Percentiles rank a stretch among this genome's conserved stretches.
These are phyloP conservation scores for Parnassius mnemosyne DNA, from an alignment of 2,888 invertebrate genomes.

Conservation along the genomic window DNA sequence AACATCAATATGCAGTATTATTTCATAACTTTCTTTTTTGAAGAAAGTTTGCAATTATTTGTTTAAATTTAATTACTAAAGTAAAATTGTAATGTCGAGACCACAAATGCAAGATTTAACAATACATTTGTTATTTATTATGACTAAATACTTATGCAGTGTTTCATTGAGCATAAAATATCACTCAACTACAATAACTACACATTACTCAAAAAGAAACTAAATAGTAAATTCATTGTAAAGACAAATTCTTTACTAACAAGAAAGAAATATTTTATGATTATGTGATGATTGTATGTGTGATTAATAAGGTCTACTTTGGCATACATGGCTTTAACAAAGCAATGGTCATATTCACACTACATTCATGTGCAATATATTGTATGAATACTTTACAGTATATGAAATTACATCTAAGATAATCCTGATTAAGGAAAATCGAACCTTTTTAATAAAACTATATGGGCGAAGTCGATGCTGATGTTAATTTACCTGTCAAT, in stretches of 20 bases:
- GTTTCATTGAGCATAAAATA: slow-evolving; percentile 21
- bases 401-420: too few species aligned
- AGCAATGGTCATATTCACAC: slow-evolving; percentile 9
- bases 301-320: slow-evolving; percentile 23
- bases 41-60: too few species aligned
- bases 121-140: slow-evolving; percentile 3
- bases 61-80: too few species aligned
- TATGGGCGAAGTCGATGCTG: too few species aligned
- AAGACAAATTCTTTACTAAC: background rate
- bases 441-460: too few species aligned
- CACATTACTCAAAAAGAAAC: slow-evolving; percentile 15
- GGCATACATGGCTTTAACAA: slow-evolving; percentile 10
- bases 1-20: too few species aligned
- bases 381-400: background rate
- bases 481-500: too few species aligned
- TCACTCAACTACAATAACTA: slow-evolving; percentile 10
- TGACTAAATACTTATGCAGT: slow-evolving; percentile 5
- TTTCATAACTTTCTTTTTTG: too few species aligned
- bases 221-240: slow-evolving; percentile 27
- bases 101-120: slow-evolving; percentile 3
- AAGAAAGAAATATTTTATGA: slow-evolving; percentile 28
- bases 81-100: background rate
- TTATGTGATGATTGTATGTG: slow-evolving; percentile 27
- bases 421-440: too few species aligned
- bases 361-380: background rate